Conservation (phyloP, 2,113 vertebrate species). For the Prochilodus magdalenae region DNA sequence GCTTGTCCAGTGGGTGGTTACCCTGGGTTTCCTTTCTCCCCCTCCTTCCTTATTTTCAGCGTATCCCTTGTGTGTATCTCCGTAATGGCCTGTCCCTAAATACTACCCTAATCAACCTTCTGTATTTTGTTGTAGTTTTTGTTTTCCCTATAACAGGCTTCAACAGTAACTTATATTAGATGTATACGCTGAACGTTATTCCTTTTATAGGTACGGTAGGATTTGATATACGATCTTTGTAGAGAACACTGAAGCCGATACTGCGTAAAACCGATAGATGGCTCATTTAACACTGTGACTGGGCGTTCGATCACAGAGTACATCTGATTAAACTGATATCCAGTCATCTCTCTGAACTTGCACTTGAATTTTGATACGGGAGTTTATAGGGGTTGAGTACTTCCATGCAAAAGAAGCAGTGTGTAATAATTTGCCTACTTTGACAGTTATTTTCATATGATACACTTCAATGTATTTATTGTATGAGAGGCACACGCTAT, state of each 20-base stretch:
- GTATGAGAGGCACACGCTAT: neutral
- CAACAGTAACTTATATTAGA: constrained; percentile 20
- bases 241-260: neutral
- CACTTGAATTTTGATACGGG: constrained; percentile 8
- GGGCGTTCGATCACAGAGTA: neutral
- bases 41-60: constrained; percentile 35
- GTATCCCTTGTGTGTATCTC: neutral
- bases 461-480: neutral
- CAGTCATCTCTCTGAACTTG: neutral
- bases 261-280: neutral
- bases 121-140: neutral
- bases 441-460: constrained; percentile 2
- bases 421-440: neutral
- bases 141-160: neutral
- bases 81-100: neutral
- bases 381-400: neutral
- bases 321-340: neutral
- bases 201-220: neutral
- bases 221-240: neutral
- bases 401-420: neutral
- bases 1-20: constrained; percentile 38
- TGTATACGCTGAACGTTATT: neutral
- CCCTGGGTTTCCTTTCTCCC: too few relatives aligned
- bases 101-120: neutral
- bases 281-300: constrained; percentile 14